phyloP scores from a whole-genome alignment of 2,888 invertebrate species.

The Imbricaverruca yamaguchii region DNA sequence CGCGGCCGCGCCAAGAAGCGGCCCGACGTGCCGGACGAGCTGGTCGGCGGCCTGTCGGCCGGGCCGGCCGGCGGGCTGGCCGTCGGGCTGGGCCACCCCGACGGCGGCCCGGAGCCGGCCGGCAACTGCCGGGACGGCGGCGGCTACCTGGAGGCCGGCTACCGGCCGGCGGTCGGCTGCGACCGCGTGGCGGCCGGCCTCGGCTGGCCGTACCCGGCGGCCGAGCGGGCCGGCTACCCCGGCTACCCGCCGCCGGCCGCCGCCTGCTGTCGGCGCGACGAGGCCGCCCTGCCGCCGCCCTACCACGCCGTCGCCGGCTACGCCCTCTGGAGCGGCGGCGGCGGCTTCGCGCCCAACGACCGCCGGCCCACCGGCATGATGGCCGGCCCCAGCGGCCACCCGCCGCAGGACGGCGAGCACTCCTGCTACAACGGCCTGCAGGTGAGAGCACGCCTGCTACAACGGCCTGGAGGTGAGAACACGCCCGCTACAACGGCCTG shows the following conservation, averaged over 20 bases:
- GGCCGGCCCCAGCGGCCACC: not conserved
- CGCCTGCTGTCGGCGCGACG: not conserved
- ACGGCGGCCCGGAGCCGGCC: too few relatives aligned
- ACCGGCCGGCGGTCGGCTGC: not conserved
- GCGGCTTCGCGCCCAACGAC: not conserved
- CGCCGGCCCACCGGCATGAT: not conserved
- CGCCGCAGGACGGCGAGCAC: not conserved
- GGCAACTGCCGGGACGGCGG: too few relatives aligned
- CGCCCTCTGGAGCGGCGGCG: not conserved
- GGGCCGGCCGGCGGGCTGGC: too few relatives aligned
- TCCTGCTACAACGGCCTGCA: slow-evolving; percentile 35
- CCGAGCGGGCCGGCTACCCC: not conserved
- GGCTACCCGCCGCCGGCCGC: not conserved
- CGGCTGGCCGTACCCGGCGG: slow-evolving; percentile 4
- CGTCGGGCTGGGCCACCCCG: too few relatives aligned
- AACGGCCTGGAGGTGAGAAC: too few relatives aligned
- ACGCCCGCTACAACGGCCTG: too few relatives aligned
- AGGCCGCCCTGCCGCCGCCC: not conserved
- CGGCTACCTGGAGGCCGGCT: not conserved
- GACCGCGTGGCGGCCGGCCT: not conserved
- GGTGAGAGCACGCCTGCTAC: too few relatives aligned
- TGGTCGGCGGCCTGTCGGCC: not conserved
- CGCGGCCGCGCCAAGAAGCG: slow-evolving; percentile 92
- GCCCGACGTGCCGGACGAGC: slow-evolving; percentile 41
- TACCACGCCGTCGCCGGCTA: not conserved